phyloP scores from a whole-genome alignment of 2,888 invertebrate genomes.

The Euplagia quadripunctaria region DNA sequence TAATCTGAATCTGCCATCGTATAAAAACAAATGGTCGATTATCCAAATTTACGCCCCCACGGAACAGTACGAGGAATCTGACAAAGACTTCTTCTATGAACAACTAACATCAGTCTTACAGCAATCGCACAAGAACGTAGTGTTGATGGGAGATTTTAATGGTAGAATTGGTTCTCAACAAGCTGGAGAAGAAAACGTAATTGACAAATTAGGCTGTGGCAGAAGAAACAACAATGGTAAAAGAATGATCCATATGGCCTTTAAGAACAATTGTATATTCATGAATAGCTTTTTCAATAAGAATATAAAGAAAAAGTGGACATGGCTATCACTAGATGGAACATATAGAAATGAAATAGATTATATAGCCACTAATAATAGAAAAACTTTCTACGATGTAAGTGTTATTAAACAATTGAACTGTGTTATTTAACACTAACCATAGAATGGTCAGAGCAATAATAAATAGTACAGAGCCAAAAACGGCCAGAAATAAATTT shows the following conservation, averaged over 20 bases:
- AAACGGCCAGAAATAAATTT: conserved; percentile 3
- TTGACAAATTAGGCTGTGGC: not conserved
- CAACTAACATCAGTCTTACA: conserved; percentile 16
- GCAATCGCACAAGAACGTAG: conserved; percentile 24
- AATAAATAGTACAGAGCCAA: conserved; percentile 1
- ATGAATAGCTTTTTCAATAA: conserved; percentile 9
- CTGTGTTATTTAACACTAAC: conserved; percentile 11
- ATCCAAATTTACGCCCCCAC: conserved; percentile 29
- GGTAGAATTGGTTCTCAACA: conserved; percentile 25
- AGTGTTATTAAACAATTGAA: conserved; percentile 3
- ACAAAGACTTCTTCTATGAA: conserved; percentile 24
- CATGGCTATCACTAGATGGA: conserved; percentile 13
- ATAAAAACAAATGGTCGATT: conserved; percentile 26
- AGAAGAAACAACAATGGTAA: conserved; percentile 3
- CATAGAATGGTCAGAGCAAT: conserved; percentile 11
- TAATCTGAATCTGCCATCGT: conserved; percentile 18
- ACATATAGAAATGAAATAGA: conserved; percentile 15
- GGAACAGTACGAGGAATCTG: conserved; percentile 18
- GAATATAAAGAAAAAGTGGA: conserved; percentile 8
- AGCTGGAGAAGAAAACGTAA: conserved; percentile 19
- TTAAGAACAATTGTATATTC: not conserved
- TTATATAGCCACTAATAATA: conserved; percentile 7
- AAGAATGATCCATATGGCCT: not conserved
- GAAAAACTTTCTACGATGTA: conserved; percentile 4
- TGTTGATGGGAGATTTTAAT: conserved; percentile 10